These are phyloP conservation scores for Lithosia quadra DNA, from an alignment of 2,888 invertebrate species.

Conservation along the genomic window DNA sequence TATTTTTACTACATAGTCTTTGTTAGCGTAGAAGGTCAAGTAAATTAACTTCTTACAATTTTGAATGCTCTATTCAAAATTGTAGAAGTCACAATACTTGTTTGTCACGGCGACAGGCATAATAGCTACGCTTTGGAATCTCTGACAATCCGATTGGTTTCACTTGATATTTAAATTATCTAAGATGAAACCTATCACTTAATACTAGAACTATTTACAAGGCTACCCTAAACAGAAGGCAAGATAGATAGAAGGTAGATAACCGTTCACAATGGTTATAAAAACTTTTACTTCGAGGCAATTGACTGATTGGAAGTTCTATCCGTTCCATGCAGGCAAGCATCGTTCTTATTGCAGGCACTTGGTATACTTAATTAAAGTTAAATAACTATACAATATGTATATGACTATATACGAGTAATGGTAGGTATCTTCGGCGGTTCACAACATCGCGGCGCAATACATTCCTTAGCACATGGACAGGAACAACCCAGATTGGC, in stretches of 20 bases:
- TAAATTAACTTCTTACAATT: conserved; percentile 14
- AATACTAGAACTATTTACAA: conserved; percentile 42
- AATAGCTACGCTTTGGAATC: conserved; percentile 13
- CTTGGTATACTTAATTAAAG: neutral
- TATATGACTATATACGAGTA: conserved; percentile 68
- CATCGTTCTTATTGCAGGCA: neutral
- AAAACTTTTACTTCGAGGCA: neutral
- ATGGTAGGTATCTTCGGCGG: conserved; percentile 67
- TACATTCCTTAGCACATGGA: conserved; percentile 83
- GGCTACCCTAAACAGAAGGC: conserved; percentile 33
- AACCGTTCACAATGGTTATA: neutral
- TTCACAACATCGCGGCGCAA: conserved; percentile 76
- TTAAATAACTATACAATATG: neutral
- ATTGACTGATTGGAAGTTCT: neutral
- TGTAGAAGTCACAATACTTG: conserved; percentile 23
- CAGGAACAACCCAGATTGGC: conserved; percentile 73
- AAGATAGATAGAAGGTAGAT: conserved; percentile 30
- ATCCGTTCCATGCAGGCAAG: neutral
- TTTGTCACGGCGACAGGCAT: conserved; percentile 14
- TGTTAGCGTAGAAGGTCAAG: conserved; percentile 18
- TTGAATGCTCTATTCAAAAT: conserved; percentile 5
- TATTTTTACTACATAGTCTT: conserved; percentile 10
- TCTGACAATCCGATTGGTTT: conserved; percentile 25
- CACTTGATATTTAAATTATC: conserved; percentile 13
- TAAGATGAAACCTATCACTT: conserved; percentile 22